Base-by-base conservation (phyloP, 2,797 vertebrate genomes). In the Amblyopsis hoosieri region DNA sequence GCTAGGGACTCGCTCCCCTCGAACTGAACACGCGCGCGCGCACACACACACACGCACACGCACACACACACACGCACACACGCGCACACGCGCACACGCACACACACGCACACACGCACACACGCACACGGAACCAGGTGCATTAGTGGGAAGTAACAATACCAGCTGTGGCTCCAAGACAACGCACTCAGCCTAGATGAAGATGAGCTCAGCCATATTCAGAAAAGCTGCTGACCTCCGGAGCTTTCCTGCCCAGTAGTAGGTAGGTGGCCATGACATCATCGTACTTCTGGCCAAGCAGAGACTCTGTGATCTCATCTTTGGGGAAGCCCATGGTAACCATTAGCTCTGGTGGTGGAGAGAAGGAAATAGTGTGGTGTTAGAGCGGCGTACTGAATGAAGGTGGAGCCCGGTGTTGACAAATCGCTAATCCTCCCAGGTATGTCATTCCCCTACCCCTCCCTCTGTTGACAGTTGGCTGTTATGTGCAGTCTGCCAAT, bases 251-350 rank as follows among this genome's bases (percentile, higher is more conserved):
- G 68, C 97, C 97, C 72, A 99, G 84, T 62, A 99, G 93, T 69
- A 99, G 89, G n/a, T 99, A 99, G 45, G 96, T 98, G 70, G 97
- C 97, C 97, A 99, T 99, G 76, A 99, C 94, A 70, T 99, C 97
- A 71, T 99, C 95, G 0, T 98, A 99, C 85, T 97, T 99, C 84
- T 97, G 96, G 80, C 82, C 91, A 71, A 95, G 87, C 82, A 99
- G 92, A 61, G 96, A 95, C 7, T 98, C 96, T 12, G 93, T 95
- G 76, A 99, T 96, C 88, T 99, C 96, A 76, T 99, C 97, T 90
- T 96, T 95, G 60, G 94, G 94, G 89, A 97, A 99, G 57, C 97
- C 97, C 97, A 99, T 99, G 11, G 96, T 97, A 69, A 99, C 92
- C 97, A 99, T 99, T 71, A 98, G 90, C 64, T 99, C 97, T 99